Evolutionary conservation across 92 coral and sea anemone species (phyloP), one percentile per base, ranked within the genome.

Genomic region (Actinernus sp.): DNA sequence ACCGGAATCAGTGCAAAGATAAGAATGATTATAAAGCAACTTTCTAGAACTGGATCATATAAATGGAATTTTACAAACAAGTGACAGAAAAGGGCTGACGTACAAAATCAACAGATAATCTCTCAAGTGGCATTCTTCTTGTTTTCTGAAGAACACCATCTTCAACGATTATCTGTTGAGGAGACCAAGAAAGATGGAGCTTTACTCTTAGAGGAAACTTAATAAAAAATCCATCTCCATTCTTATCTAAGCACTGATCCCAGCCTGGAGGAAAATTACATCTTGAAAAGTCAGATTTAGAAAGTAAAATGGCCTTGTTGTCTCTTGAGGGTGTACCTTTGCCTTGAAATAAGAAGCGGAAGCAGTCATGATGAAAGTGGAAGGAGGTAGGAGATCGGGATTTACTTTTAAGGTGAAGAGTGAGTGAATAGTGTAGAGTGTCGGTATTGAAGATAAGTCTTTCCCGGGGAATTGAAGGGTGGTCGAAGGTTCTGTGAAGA

Each of bases 171-270:
- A 39, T 50, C 46, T 49, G 16, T 59, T 50, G 30, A 17, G 84
- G 79, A 1, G 92, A 80, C 56, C 74, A 50, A 23, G 69, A 44
- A 44, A 86, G 78, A 66, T 24, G 44, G 33, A 74, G 45, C 24
- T 22, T 31, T 48, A 79, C 40, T 71, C 71, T 64, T 19, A 79
- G 18, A 19, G 86, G 91, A 43, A 50, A 79, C 51, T 76, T 61
- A 18, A 83, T 68, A 23, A 34, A 47, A 4, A 53, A 81, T 28
- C 79, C 92, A 85, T 86, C 87, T 33, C 88, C 88, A 51, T 79
- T 80, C 52, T 53, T 81, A 53, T 86, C 92, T 56, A 86, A 41
- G 4, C 74, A 73, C 44, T 81, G 83, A 22, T 68, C 75, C 92
- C 92, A 86, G 23, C 14, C 57, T 10, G 58, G 3, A 22, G 45